phyloP scores from a whole-genome alignment of 2,888 invertebrate species.

The Spialia ferax region DNA sequence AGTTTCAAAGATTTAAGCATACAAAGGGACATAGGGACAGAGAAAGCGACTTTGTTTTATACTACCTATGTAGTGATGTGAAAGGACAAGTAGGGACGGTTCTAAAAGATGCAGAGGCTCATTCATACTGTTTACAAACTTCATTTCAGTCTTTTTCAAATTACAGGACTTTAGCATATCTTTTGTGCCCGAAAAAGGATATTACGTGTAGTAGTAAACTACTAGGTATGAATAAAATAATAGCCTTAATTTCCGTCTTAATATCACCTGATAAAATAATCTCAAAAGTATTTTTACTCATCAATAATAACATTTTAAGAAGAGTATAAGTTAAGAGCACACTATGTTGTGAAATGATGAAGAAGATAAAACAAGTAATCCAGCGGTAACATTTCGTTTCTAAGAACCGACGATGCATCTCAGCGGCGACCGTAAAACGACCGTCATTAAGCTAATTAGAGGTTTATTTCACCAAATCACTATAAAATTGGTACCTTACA shows the following conservation, averaged over 20 bases:
- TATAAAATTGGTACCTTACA: slow-evolving; percentile 37
- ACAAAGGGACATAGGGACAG: no score
- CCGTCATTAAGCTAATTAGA: slow-evolving; percentile 38
- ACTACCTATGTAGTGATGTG: no score
- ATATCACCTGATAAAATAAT: no score
- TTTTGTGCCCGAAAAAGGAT: background rate
- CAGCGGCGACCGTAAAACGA: slow-evolving; percentile 28
- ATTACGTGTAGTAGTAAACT: background rate
- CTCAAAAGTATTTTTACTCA: no score
- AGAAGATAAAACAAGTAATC: slow-evolving; percentile 5
- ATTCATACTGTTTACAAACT: background rate
- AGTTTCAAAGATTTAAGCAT: no score
- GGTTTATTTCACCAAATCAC: slow-evolving; percentile 38
- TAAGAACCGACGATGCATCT: slow-evolving; percentile 6
- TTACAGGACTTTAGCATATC: background rate
- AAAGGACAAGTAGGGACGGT: slow-evolving; percentile 29
- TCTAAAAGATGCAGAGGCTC: slow-evolving; percentile 12
- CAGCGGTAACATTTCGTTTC: slow-evolving; percentile 4
- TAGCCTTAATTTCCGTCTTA: no score
- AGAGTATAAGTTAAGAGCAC: slow-evolving; percentile 12
- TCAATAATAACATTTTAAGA: no score
- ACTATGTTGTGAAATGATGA: background rate
- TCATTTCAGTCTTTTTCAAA: background rate
- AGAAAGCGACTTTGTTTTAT: no score
- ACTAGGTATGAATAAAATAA: no score